A percentile compares a stretch with the other conserved stretches of the same genome.
Conservation (phyloP, 2,888 invertebrate species). For the Heliconius ethilla region DNA sequence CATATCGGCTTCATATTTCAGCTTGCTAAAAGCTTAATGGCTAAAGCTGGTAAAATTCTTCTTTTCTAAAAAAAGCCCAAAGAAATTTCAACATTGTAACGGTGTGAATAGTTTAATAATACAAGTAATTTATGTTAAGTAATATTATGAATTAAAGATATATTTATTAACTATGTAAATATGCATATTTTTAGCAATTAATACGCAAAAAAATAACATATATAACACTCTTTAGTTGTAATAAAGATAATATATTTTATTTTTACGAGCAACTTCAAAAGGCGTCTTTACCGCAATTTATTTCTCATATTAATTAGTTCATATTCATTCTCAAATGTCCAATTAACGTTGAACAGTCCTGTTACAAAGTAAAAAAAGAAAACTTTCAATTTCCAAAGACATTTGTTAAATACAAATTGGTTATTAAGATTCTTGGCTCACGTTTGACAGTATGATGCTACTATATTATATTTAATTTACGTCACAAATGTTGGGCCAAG, state of each 20-base stretch:
- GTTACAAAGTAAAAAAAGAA: slow-evolving; percentile 30
- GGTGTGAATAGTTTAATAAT: not conserved
- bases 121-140: not conserved
- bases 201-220: slow-evolving; percentile 6
- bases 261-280: slow-evolving; percentile 36
- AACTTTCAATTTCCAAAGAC: slow-evolving; percentile 50
- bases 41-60: no score
- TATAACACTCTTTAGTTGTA: slow-evolving; percentile 1
- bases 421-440: slow-evolving; percentile 77
- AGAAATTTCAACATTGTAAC: no score
- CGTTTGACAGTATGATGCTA: slow-evolving; percentile 44
- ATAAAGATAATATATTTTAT: slow-evolving; percentile 14
- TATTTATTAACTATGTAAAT: not conserved
- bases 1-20: no score
- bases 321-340: slow-evolving; percentile 66
- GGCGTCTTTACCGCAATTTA: slow-evolving; percentile 34
- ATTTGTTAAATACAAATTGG: slow-evolving; percentile 80
- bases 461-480: slow-evolving; percentile 15
- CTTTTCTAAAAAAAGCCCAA: no score
- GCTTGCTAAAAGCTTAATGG: no score
- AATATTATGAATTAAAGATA: not conserved
- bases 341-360: slow-evolving; percentile 64
- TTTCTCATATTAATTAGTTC: slow-evolving; percentile 55
- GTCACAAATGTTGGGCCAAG: slow-evolving; percentile 4
- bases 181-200: slow-evolving; percentile 1